phyloP scores from a whole-genome alignment of 2,113 vertebrate genomes.

The Raja brachyura region DNA sequence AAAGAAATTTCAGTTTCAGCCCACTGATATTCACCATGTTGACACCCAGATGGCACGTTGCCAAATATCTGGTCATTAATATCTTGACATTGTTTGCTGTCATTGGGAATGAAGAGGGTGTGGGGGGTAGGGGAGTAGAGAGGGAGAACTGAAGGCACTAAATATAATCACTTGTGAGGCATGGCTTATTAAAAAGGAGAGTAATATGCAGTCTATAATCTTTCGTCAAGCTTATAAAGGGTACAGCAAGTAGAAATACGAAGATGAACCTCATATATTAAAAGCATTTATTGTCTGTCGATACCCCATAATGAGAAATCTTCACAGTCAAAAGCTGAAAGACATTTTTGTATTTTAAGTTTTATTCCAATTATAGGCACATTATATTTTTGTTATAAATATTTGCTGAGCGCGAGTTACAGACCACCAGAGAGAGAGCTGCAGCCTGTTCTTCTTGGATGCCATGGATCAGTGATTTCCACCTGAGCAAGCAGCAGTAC shows the following conservation, averaged over 20 bases:
- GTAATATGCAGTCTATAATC: too few relatives aligned
- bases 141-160: neutral
- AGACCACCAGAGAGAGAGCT: too few relatives aligned
- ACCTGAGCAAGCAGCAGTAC: too few relatives aligned
- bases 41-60: neutral
- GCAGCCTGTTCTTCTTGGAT: neutral
- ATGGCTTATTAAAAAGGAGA: neutral
- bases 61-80: too few relatives aligned
- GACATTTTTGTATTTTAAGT: neutral
- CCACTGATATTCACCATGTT: neutral
- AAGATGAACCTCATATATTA: too few relatives aligned
- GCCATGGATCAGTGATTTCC: too few relatives aligned
- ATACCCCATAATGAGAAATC: neutral
- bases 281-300: neutral
- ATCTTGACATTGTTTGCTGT: neutral
- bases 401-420: neutral
- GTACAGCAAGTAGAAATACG: too few relatives aligned
- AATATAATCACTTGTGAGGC: neutral
- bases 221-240: too few relatives aligned
- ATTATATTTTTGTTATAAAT: neutral
- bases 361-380: neutral
- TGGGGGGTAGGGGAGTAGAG: too few relatives aligned
- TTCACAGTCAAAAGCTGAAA: neutral
- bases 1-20: neutral
- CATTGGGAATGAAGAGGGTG: neutral